These are phyloP conservation scores for Zoanthus sociatus DNA, from an alignment of 92 coral and sea anemone species.

Conservation along the genomic window DNA sequence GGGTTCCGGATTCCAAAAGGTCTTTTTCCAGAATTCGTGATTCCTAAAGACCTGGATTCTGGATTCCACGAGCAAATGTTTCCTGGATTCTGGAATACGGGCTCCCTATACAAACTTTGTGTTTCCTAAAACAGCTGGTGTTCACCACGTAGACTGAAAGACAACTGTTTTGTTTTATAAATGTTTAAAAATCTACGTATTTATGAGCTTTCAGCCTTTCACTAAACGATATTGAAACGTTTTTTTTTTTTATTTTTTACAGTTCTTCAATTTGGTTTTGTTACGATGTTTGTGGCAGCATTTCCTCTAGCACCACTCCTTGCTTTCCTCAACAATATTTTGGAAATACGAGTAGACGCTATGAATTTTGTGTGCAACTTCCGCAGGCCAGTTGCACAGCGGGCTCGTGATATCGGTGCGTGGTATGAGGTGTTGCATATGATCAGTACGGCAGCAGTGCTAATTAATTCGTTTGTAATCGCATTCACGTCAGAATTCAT, in stretches of 20 bases:
- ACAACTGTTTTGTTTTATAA: too few relatives aligned
- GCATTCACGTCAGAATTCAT: conserved; percentile 65
- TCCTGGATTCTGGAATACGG: too few relatives aligned
- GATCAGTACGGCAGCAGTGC: conserved; percentile 47
- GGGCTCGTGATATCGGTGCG: conserved; percentile 58
- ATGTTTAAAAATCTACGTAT: too few relatives aligned
- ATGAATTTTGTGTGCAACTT: conserved; percentile 63
- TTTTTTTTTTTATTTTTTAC: not conserved
- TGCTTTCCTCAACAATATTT: conserved; percentile 55
- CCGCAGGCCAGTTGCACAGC: conserved; percentile 66
- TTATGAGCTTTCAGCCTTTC: too few relatives aligned
- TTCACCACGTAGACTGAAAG: too few relatives aligned
- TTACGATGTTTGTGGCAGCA: conserved; percentile 67
- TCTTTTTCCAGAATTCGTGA: too few relatives aligned
- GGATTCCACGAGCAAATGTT: too few relatives aligned
- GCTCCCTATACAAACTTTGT: too few relatives aligned
- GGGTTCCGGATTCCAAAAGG: too few relatives aligned
- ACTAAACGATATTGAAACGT: not conserved
- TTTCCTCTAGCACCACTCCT: conserved; percentile 62
- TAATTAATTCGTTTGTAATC: conserved; percentile 59
- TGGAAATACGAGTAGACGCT: conserved; percentile 60
- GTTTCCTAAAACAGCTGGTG: too few relatives aligned
- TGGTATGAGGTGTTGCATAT: conserved; percentile 50
- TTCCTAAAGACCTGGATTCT: too few relatives aligned
- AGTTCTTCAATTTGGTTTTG: conserved; percentile 68